Conservation (phyloP, 2,113 vertebrate genomes). For the Sphaerodactylus townsendi region DNA sequence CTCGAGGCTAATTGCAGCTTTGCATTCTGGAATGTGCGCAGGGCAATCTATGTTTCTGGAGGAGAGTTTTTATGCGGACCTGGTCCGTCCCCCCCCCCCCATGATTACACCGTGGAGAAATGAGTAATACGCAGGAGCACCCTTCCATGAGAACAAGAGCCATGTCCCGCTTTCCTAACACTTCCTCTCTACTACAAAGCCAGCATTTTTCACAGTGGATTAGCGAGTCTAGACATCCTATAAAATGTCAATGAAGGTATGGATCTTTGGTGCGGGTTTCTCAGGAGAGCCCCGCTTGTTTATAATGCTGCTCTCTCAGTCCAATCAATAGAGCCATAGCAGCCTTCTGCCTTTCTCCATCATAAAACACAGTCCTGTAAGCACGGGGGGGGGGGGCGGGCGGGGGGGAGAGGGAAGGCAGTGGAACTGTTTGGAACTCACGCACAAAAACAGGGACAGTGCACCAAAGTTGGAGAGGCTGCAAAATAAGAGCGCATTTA, state of each 20-base stretch:
- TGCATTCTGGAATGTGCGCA: constrained; percentile 34
- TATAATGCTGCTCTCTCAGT: constrained; percentile 40
- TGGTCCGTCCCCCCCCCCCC: rapidly evolving
- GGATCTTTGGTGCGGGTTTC: constrained; percentile 60
- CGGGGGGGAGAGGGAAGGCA: no score
- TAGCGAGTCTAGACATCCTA: constrained; percentile 70
- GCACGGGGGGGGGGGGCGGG: neutral
- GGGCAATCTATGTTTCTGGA: constrained; percentile 36
- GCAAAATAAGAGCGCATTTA: constrained; percentile 46
- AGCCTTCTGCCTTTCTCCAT: constrained; percentile 50
- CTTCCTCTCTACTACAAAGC: constrained; percentile 52
- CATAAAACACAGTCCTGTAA: constrained; percentile 50
- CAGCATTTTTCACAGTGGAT: constrained; percentile 71
- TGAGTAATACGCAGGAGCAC: constrained; percentile 33
- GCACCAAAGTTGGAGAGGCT: neutral
- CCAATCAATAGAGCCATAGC: constrained; percentile 70
- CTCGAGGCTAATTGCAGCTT: constrained; percentile 57
- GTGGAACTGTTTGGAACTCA: constrained; percentile 30
- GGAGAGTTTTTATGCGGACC: constrained; percentile 23
- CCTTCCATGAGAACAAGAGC: neutral
- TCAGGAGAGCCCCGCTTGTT: constrained; percentile 66
- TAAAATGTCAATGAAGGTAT: constrained; percentile 72
- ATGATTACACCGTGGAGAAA: constrained; percentile 44
- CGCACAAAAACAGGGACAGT: constrained; percentile 51
- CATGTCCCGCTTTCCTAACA: constrained; percentile 16